Percentiles rank a stretch among this genome's conserved stretches.
Evolutionary conservation across 2,797 vertebrate species (phyloP).

Genomic region (Loriculus beryllinus): DNA sequence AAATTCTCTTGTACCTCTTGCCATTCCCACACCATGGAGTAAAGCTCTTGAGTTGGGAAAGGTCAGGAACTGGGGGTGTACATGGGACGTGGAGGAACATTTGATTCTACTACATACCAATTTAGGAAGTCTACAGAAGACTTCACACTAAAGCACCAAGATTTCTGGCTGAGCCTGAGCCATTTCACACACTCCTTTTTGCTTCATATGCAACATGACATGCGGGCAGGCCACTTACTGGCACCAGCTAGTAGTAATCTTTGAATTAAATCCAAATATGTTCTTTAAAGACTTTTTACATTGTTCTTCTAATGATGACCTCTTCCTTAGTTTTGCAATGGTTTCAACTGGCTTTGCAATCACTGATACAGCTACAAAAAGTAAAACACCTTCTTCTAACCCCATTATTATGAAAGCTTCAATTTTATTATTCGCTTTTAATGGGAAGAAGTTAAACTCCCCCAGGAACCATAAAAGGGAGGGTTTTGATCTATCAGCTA

Average conservation of each 20-base stretch:
- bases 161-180: not conserved
- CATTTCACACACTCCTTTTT: not conserved
- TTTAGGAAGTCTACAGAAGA: not conserved
- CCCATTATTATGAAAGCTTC: constrained; percentile 72
- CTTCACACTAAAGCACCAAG: not conserved
- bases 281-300: constrained; percentile 54
- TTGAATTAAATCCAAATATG: constrained; percentile 64
- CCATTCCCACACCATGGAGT: not conserved
- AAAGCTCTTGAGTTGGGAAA: not conserved
- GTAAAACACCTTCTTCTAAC: constrained; percentile 69
- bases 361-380: constrained; percentile 68
- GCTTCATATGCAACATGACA: not conserved
- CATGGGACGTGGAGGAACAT: not conserved
- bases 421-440: constrained; percentile 75
- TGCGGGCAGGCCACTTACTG: not conserved
- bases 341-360: constrained; percentile 61
- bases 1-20: not conserved
- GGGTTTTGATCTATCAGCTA: constrained; percentile 49
- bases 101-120: not conserved
- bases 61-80: not conserved
- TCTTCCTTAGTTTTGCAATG: constrained; percentile 63
- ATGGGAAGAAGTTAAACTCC: constrained; percentile 69
- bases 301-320: constrained; percentile 49
- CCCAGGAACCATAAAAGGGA: constrained; percentile 67
- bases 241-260: constrained; percentile 13